Base-by-base conservation (phyloP, 1,140 invertebrate genomes). In the Zophobas atratus region DNA sequence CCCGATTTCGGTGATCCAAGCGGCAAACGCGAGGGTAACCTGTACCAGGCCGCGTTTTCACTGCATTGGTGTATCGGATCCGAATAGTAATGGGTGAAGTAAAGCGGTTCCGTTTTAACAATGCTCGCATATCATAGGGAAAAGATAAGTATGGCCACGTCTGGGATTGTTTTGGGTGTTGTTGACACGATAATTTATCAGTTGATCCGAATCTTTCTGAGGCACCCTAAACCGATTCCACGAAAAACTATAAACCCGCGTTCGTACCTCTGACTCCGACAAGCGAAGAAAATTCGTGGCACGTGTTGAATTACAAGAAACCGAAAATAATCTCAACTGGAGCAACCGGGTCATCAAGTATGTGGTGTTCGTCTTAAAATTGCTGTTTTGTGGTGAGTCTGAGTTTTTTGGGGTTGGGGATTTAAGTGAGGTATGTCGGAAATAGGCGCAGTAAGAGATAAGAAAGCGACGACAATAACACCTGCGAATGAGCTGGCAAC, bases 381-480 rank as follows among this genome's bases (percentile, higher is more conserved):
- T 84, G 34, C 72, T 85, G 76, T 84, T 84, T 84, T 77, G 79
- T 84, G 82, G 83, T 84, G 78, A 84, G 82, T 84, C 39, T 39
- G 2, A 34, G 34, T 39, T 76, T 33, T 67, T 39, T 33, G 20
- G n/a, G 41, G 38, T 20, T 20, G 20, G 20, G 20, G 20, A 20
- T 20, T 20, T 20, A 20, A 20, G 20, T 20, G 20, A 20, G 20
- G 20, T 20, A 20, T 20, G 20, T 20, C 20, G 20, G 20, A 20
- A 20, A 20, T 20, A 20, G 20, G 20, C 20, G 20, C 20, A 20
- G 20, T 20, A 20, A 20, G 20, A 20, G 20, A 20, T 20, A 20
- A 20, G 20, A 20, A 0, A 20, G 20, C 20, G 20, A 20, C 20
- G 20, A 20, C 20, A 20, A 20, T 20, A 20, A 20, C 20, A 20